A percentile compares a stretch with the other conserved stretches of the same genome.
These are phyloP conservation scores for Siniperca chuatsi DNA, from an alignment of 2,113 vertebrate species.

Conservation along the genomic window DNA sequence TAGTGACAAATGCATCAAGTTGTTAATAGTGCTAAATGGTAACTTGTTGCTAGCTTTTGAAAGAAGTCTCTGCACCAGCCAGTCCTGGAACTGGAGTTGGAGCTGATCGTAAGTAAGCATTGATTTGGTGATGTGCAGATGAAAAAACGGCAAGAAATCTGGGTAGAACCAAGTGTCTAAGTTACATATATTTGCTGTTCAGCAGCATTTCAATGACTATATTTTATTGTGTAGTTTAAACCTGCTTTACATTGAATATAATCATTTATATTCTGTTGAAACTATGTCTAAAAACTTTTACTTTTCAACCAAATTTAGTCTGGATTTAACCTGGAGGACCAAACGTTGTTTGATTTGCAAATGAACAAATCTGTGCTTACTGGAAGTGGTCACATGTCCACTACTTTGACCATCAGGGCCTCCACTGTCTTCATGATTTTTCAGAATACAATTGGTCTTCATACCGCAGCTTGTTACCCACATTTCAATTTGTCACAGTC, in stretches of 20 bases:
- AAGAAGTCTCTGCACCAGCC: neutral
- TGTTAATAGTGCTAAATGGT: neutral
- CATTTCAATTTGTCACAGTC: conserved; percentile 3
- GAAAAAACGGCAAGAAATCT: neutral
- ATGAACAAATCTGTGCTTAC: neutral
- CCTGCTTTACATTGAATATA: neutral
- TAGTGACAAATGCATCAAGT: neutral
- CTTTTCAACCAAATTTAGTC: no score
- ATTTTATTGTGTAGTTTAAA: neutral
- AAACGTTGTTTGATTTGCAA: neutral
- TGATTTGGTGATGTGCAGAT: neutral
- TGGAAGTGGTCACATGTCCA: neutral
- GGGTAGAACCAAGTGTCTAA: neutral
- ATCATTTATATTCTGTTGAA: neutral
- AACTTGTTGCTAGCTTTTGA: neutral
- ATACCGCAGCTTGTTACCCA: neutral
- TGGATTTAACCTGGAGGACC: neutral
- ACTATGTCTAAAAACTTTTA: neutral
- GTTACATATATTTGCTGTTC: neutral
- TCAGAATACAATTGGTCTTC: neutral
- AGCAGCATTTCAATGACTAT: neutral
- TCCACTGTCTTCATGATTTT: neutral
- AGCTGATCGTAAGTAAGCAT: neutral
- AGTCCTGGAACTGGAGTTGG: neutral
- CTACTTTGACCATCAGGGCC: neutral